A percentile compares a stretch with the other conserved stretches of the same genome.
Evolutionary conservation across 2,888 invertebrate species (phyloP).

Genomic region (Anoplius nigerrimus): DNA sequence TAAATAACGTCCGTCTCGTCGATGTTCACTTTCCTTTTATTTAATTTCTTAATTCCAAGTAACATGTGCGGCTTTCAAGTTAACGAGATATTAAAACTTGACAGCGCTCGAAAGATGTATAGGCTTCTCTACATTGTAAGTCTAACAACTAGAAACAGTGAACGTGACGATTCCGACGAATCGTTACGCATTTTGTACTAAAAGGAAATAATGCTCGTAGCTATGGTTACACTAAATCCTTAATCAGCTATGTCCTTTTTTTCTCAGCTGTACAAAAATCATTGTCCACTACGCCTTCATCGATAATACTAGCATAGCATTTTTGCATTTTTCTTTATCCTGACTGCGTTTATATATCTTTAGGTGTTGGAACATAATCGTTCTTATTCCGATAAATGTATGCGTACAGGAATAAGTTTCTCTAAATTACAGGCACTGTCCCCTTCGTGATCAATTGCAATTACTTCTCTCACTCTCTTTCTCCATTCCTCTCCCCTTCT

Average conservation of each 20-base stretch:
- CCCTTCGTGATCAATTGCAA: slow-evolving; percentile 41
- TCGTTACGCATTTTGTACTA: slow-evolving; percentile 56
- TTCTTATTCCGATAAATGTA: slow-evolving; percentile 36
- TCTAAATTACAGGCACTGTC: slow-evolving; percentile 62
- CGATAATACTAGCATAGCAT: slow-evolving; percentile 49
- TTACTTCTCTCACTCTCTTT: too few relatives aligned
- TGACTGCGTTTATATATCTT: slow-evolving; percentile 7
- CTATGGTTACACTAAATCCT: slow-evolving; percentile 48
- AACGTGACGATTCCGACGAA: slow-evolving; percentile 45
- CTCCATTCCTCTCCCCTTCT: slow-evolving; percentile 9
- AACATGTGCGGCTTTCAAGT: too few relatives aligned
- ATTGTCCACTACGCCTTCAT: slow-evolving; percentile 39
- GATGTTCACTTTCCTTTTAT: too few relatives aligned
- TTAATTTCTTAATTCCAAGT: too few relatives aligned
- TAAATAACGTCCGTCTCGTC: not conserved
- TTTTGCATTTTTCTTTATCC: slow-evolving; percentile 38
- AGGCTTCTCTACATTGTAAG: slow-evolving; percentile 45
- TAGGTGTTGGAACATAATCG: slow-evolving; percentile 26
- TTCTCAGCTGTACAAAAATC: slow-evolving; percentile 56
- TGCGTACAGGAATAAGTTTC: slow-evolving; percentile 46
- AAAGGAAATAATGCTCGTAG: slow-evolving; percentile 51
- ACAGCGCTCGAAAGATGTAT: slow-evolving; percentile 35
- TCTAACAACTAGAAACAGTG: slow-evolving; percentile 52
- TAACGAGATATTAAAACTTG: slow-evolving; percentile 39
- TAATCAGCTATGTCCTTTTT: slow-evolving; percentile 41